Conservation (phyloP, 2,888 invertebrate genomes). For the Tinea trinotella region DNA sequence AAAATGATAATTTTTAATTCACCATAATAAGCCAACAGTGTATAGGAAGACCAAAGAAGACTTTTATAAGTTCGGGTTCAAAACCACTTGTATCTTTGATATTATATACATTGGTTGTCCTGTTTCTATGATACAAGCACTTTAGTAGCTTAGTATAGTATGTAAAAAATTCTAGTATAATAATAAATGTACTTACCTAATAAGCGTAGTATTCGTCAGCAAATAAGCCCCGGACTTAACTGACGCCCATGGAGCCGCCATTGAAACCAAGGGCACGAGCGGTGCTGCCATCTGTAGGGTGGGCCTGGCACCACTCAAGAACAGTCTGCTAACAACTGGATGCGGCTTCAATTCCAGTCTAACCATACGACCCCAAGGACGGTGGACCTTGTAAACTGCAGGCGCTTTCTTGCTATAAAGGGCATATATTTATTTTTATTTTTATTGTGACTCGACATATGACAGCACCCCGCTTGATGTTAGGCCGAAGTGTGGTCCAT, state of each 20-base stretch:
- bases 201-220: constrained; percentile 71
- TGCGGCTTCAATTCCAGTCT: constrained; percentile 89
- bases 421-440: background rate
- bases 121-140: too few relatives aligned
- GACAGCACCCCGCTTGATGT: too few relatives aligned
- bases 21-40: too few relatives aligned
- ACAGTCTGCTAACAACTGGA: constrained; percentile 79
- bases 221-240: constrained; percentile 80
- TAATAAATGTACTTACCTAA: constrained; percentile 31
- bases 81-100: too few relatives aligned
- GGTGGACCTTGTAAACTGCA: constrained; percentile 85
- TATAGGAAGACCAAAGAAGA: background rate
- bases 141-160: too few relatives aligned
- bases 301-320: constrained; percentile 77
- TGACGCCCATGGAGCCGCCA: constrained; percentile 89
- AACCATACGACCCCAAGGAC: constrained; percentile 75
- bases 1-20: too few relatives aligned
- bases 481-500: too few relatives aligned
- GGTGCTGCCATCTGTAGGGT: constrained; percentile 80
- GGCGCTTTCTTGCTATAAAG: constrained; percentile 75
- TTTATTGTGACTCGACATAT: too few relatives aligned
- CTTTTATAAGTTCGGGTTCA: background rate
- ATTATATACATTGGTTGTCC: too few relatives aligned
- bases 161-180: background rate
- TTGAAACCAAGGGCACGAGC: constrained; percentile 83